phyloP scores from a whole-genome alignment of 2,797 vertebrate genomes.

The Anas capensis region DNA sequence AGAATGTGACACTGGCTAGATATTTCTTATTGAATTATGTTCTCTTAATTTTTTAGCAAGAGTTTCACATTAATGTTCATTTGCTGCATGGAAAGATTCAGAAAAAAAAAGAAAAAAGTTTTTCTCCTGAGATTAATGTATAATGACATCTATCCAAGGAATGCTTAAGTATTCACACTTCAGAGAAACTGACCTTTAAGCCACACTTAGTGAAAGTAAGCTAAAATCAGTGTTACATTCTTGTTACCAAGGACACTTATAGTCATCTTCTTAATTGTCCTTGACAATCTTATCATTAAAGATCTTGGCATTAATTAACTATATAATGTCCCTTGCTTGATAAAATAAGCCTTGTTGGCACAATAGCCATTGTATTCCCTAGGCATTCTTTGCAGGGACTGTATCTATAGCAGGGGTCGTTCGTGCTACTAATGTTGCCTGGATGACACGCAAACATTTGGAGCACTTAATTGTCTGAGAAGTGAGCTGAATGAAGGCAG shows the following conservation, averaged over 20 bases:
- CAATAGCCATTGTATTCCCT: slow-evolving; percentile 77
- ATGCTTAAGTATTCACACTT: slow-evolving; percentile 81
- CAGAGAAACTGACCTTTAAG: slow-evolving; percentile 84
- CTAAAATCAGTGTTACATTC: slow-evolving; percentile 79
- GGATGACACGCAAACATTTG: slow-evolving; percentile 81
- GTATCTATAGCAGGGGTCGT: slow-evolving; percentile 76
- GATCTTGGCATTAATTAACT: slow-evolving; percentile 84
- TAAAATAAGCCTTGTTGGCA: slow-evolving; percentile 75
- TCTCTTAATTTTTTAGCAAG: slow-evolving; percentile 28
- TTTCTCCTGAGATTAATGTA: slow-evolving; percentile 62
- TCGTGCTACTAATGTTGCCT: slow-evolving; percentile 77
- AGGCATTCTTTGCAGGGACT: slow-evolving; percentile 74
- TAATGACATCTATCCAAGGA: slow-evolving; percentile 74
- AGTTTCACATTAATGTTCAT: slow-evolving; percentile 36
- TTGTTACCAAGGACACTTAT: slow-evolving; percentile 86
- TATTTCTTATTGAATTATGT: not conserved
- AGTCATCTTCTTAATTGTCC: slow-evolving; percentile 86
- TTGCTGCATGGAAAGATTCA: not conserved
- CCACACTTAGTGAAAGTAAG: slow-evolving; percentile 82
- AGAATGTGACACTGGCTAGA: not conserved
- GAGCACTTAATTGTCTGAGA: slow-evolving; percentile 81
- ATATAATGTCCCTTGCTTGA: slow-evolving; percentile 71
- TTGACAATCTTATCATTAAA: slow-evolving; percentile 83
- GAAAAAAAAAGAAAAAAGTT: slow-evolving; percentile 48
- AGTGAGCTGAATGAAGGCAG: slow-evolving; percentile 83